These are phyloP conservation scores for Sarcophaga caerulescens DNA, from an alignment of 2,888 invertebrate genomes.

Conservation along the genomic window DNA sequence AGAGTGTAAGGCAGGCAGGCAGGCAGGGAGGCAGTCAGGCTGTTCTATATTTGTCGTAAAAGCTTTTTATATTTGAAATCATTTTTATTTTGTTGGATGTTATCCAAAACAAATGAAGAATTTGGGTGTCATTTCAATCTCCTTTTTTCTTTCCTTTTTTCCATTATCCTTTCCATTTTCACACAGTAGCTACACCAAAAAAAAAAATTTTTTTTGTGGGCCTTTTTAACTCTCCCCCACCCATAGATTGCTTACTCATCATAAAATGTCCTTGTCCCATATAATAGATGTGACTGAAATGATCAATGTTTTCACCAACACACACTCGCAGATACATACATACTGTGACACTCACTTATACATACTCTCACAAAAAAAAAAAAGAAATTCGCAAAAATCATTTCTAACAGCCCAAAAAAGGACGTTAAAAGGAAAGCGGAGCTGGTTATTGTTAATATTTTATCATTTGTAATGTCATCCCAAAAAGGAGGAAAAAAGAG, in stretches of 20 bases:
- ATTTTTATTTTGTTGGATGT: constrained; percentile 50
- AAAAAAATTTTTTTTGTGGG: not conserved
- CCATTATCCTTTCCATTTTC: no score
- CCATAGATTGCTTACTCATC: constrained; percentile 59
- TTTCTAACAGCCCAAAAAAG: not conserved
- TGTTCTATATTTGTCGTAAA: no score
- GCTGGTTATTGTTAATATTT: constrained; percentile 45
- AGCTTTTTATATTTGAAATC: not conserved
- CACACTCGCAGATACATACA: not conserved
- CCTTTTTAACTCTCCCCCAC: not conserved
- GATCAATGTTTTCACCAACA: constrained; percentile 56
- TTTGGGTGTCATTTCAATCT: constrained; percentile 62
- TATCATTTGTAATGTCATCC: constrained; percentile 31
- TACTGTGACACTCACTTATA: not conserved
- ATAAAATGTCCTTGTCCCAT: constrained; percentile 68
- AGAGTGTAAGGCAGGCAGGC: no score
- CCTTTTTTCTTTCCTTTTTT: not conserved
- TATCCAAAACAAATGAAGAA: constrained; percentile 65
- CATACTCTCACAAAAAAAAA: not conserved
- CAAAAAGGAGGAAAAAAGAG: constrained; percentile 24
- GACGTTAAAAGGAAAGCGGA: not conserved
- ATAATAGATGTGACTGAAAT: constrained; percentile 57
- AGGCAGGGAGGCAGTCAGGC: no score
- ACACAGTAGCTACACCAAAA: not conserved
- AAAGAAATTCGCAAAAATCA: not conserved